phyloP scores from a whole-genome alignment of 2,888 invertebrate species.

The Ditylenchus weischeri region DNA sequence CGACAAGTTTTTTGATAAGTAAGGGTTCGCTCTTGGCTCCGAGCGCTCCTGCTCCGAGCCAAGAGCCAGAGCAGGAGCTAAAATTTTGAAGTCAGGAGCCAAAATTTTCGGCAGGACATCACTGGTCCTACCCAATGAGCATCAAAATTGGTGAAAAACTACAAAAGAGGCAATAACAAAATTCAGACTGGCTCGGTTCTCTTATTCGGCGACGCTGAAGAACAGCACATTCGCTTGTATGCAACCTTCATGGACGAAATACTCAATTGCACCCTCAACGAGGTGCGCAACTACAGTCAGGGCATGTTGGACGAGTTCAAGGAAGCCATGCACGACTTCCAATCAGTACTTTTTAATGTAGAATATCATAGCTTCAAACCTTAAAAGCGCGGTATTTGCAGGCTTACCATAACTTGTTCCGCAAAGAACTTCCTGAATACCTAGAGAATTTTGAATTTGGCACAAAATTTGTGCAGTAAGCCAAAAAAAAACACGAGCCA shows the following conservation, averaged over 20 bases:
- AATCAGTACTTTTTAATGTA: conserved; percentile 20
- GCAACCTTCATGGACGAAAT: conserved; percentile 45
- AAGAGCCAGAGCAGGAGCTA: no score
- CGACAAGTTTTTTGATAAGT: no score
- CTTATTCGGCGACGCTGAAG: conserved; percentile 46
- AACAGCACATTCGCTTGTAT: conserved; percentile 27
- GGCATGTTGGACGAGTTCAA: conserved; percentile 42
- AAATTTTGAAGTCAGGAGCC: no score
- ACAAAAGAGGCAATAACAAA: background rate
- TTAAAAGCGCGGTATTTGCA: background rate
- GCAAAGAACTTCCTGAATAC: conserved; percentile 54
- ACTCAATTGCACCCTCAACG: conserved; percentile 45
- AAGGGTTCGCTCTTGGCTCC: no score
- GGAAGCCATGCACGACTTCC: conserved; percentile 43
- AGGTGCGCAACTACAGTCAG: conserved; percentile 44
- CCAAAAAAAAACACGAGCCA: background rate
- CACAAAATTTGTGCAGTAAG: conserved; percentile 50
- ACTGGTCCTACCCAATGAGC: no score
- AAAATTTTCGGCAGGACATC: no score
- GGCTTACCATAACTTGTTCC: conserved; percentile 51
- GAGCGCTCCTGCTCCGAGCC: no score
- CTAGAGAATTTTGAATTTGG: conserved; percentile 56
- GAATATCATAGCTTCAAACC: no score
- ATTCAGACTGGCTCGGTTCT: conserved; percentile 51
- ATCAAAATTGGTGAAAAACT: no score